phyloP scores from a whole-genome alignment of 1,140 invertebrate genomes.

The Micrasema longulum region DNA sequence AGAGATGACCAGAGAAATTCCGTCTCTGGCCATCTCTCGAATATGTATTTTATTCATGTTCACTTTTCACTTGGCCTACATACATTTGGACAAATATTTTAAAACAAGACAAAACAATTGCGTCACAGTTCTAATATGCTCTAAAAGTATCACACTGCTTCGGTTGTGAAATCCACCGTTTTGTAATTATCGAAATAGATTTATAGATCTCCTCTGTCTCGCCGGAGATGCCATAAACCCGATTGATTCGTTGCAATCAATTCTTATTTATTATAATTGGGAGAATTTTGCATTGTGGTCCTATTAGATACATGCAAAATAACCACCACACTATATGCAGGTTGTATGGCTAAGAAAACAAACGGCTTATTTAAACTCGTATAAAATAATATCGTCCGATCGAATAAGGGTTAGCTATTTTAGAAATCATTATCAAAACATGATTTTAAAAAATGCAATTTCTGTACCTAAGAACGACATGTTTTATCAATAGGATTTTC shows the following conservation, averaged over 20 bases:
- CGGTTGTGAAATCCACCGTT: background rate
- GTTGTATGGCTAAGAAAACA: too few relatives aligned
- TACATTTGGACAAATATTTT: constrained; percentile 20
- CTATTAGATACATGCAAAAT: too few relatives aligned
- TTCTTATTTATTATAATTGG: too few relatives aligned
- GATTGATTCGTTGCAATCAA: background rate
- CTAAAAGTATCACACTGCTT: constrained; percentile 12
- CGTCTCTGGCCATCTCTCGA: background rate
- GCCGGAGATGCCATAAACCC: constrained; percentile 6
- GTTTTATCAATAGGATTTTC: too few relatives aligned
- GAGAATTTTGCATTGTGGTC: too few relatives aligned
- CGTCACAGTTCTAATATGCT: constrained; percentile 4
- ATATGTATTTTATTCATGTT: constrained; percentile 3
- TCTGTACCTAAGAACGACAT: too few relatives aligned
- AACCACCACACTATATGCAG: too few relatives aligned
- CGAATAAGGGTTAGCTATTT: too few relatives aligned
- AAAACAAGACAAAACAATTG: constrained; percentile 23
- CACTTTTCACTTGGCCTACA: constrained; percentile 15
- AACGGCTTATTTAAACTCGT: too few relatives aligned
- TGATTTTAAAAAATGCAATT: too few relatives aligned
- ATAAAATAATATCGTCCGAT: too few relatives aligned
- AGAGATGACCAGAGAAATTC: background rate
- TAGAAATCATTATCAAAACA: too few relatives aligned
- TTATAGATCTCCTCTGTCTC: background rate
- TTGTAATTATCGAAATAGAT: constrained; percentile 4